Conservation (phyloP, 2,888 invertebrate genomes). For the Hemaris fuciformis region DNA sequence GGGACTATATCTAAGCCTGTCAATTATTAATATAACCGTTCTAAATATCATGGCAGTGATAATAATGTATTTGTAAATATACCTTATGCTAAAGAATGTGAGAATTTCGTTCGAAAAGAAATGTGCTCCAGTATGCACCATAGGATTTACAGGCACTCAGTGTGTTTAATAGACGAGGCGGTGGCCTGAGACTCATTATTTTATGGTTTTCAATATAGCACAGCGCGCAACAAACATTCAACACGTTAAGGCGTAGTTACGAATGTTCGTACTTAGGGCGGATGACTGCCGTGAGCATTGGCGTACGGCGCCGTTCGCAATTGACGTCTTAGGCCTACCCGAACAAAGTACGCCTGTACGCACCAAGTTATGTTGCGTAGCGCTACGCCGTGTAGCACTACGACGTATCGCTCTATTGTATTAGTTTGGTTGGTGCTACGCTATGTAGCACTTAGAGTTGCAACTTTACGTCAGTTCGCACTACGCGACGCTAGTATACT, state of each 20-base stretch:
- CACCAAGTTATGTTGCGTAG: constrained; percentile 17
- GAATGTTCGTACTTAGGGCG: constrained; percentile 54
- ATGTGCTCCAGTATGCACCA: background rate
- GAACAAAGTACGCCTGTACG: constrained; percentile 45
- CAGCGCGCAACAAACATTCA: background rate
- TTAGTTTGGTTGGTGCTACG: background rate
- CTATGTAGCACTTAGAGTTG: background rate
- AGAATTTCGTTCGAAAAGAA: background rate
- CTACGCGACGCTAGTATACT: too few relatives aligned
- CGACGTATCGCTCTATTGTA: background rate
- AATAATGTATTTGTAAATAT: background rate
- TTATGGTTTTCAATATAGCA: background rate
- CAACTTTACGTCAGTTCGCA: background rate
- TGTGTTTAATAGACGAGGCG: background rate
- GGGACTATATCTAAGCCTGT: background rate
- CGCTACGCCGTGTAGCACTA: background rate
- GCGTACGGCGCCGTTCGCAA: constrained; percentile 74
- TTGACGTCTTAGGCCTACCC: constrained; percentile 79
- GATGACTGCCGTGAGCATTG: constrained; percentile 78
- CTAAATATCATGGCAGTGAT: background rate
- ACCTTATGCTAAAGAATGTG: background rate
- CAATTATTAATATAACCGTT: background rate
- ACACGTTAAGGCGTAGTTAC: constrained; percentile 36
- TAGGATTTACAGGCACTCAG: background rate
- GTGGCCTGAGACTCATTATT: background rate